phyloP scores from a whole-genome alignment of 2,113 vertebrate genomes.

The Glaucidium brasilianum region DNA sequence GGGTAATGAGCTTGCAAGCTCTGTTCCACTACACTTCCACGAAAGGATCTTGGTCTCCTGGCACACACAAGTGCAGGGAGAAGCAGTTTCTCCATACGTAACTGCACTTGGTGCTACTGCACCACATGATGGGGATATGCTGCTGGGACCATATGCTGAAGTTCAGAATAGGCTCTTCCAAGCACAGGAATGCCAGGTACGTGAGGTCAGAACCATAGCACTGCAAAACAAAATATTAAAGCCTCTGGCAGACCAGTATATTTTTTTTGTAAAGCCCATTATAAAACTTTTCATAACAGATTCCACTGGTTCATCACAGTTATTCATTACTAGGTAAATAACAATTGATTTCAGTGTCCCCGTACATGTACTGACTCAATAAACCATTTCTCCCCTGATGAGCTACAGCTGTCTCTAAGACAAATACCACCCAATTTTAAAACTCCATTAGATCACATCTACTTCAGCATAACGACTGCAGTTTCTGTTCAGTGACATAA shows the following conservation, averaged over 20 bases:
- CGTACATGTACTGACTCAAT: not conserved
- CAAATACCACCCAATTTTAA: not conserved
- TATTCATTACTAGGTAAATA: constrained; percentile 47
- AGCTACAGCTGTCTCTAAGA: constrained; percentile 16
- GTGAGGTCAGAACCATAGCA: not conserved
- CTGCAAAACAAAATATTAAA: not conserved
- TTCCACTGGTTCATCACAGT: not conserved
- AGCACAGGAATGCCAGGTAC: not conserved
- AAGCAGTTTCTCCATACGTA: not conserved
- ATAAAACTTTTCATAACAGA: not conserved
- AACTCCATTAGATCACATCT: not conserved
- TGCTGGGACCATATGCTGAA: not conserved
- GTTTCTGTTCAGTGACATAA: not conserved
- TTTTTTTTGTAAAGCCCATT: not conserved
- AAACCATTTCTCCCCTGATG: not conserved
- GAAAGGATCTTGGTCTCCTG: not conserved
- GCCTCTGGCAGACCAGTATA: not conserved
- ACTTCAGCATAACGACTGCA: not conserved
- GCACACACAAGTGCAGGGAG: not conserved
- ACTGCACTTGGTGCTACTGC: not conserved
- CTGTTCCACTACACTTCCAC: not conserved
- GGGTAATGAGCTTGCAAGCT: not conserved
- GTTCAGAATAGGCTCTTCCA: not conserved
- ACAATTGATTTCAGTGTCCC: constrained; percentile 11
- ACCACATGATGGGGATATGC: not conserved